Evolutionary conservation across 2,888 invertebrate genomes (phyloP).

Genomic region (Agapostemon virescens): DNA sequence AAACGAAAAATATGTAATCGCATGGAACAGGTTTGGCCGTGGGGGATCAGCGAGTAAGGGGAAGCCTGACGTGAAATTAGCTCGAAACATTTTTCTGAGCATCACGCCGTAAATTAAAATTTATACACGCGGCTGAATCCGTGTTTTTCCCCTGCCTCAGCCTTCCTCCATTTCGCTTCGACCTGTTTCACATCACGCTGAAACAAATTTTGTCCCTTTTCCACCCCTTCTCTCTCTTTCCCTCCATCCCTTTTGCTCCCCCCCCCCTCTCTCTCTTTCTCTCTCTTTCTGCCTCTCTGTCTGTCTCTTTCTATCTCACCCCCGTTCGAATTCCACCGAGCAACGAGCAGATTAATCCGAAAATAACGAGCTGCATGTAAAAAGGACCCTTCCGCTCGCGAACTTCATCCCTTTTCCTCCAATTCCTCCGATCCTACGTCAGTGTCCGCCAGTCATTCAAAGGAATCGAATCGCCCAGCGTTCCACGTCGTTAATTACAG

Average conservation of each 20-base stretch:
- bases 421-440: slow-evolving; percentile 36
- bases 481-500: slow-evolving; percentile 38
- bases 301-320: not conserved
- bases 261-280: not conserved
- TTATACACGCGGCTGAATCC: slow-evolving; percentile 64
- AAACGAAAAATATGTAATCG: not conserved
- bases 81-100: slow-evolving; percentile 71
- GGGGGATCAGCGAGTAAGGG: slow-evolving; percentile 16
- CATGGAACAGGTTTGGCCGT: slow-evolving; percentile 12
- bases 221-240: not conserved
- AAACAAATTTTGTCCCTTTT: slow-evolving; percentile 38
- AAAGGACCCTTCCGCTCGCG: slow-evolving; percentile 30
- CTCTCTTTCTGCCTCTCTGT: not conserved
- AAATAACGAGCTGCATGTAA: slow-evolving; percentile 61
- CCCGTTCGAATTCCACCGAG: slow-evolving; percentile 33
- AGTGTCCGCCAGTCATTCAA: slow-evolving; percentile 48
- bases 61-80: slow-evolving; percentile 70
- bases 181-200: slow-evolving; percentile 32
- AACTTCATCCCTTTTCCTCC: slow-evolving; percentile 33
- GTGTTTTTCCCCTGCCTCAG: slow-evolving; percentile 22
- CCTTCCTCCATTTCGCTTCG: slow-evolving; percentile 31
- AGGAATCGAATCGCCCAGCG: slow-evolving; percentile 43
- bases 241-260: not conserved
- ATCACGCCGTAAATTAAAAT: slow-evolving; percentile 75
- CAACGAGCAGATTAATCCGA: slow-evolving; percentile 59